phyloP scores from a whole-genome alignment of 2,113 vertebrate genomes.

The Eublepharis macularius region DNA sequence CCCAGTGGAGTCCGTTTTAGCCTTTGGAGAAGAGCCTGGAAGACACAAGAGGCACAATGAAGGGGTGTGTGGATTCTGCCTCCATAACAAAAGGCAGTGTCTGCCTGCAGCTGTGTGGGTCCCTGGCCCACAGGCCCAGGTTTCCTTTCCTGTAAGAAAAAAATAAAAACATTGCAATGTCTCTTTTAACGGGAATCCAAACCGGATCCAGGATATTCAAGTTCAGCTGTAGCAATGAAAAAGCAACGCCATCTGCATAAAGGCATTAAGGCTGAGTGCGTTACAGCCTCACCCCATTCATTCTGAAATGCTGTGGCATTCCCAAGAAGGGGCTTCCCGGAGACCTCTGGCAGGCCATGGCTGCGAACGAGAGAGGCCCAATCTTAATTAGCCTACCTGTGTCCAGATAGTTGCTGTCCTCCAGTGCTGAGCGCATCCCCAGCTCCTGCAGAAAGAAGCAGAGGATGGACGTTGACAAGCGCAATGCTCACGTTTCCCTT shows the following conservation, averaged over 20 bases:
- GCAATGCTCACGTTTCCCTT: neutral
- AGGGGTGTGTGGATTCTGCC: neutral
- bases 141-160: neutral
- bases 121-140: neutral
- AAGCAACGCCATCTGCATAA: neutral
- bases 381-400: slow-evolving; percentile 25
- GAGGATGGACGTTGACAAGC: neutral
- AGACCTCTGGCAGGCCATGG: neutral
- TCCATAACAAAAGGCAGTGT: rapidly evolving
- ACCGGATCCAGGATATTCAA: neutral
- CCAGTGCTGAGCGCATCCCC: neutral
- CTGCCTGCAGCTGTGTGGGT: rapidly evolving
- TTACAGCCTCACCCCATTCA: neutral
- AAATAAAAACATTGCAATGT: too few species aligned
- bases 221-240: neutral
- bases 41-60: neutral
- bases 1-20: neutral
- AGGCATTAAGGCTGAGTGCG: neutral
- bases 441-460: slow-evolving; percentile 14
- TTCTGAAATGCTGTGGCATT: too few species aligned
- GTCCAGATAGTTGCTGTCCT: slow-evolving; percentile 17
- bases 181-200: neutral
- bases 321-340: neutral
- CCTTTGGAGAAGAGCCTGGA: slow-evolving; percentile 14
- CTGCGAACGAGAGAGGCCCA: too few species aligned